Evolutionary conservation across 2,113 vertebrate species (phyloP), one percentile per base, ranked within the genome.

Genomic region (Nesogale talazaci): DNA sequence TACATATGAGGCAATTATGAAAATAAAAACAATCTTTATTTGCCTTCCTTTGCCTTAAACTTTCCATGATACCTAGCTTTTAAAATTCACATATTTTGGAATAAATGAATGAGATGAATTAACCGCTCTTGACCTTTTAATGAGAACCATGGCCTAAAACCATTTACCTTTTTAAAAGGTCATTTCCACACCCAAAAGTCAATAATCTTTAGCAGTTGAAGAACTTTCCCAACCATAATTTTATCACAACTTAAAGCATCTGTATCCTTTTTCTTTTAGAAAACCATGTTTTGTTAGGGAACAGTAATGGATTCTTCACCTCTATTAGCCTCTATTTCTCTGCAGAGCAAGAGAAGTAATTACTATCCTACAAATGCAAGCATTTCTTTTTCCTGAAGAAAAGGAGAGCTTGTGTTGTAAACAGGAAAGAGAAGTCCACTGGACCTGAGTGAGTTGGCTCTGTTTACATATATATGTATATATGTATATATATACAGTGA

Each of bases 301-400:
- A 86, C 89, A 56, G 69, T 79, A 63, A 74, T 92, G 94, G 96
- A 93, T 94, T 93, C 92, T 94, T 96, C 91, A 95, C 96, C 94
- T 96, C 97, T 72, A 94, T 97, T 97, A 97, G 95, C 96, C 94
- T 98, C 94, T 93, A 67, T 87, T 97, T 94, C 94, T 29, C 89
- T 96, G 94, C 85, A 93, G 92, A 96, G 86, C 31, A 86, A 76
- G 93, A 87, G 85, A 93, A 95, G 86, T 94, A 94, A 96, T 97
- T 97, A 95, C 92, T 96, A 81, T 86, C 88, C 89, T 94, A 96
- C 20, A 93, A 96, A 97, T 96, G 93, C 90, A 93, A 97, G 94
- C 76, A 85, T 87, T 93, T 88, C 16, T 96, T 96, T 94, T 97
- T 96, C 83, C 76, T 94, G 52, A 75, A 83, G 92, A 86, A 86